Evolutionary conservation across 2,888 invertebrate species (phyloP), one percentile per base, ranked within the genome.

Genomic region (Andrena camellia): DNA sequence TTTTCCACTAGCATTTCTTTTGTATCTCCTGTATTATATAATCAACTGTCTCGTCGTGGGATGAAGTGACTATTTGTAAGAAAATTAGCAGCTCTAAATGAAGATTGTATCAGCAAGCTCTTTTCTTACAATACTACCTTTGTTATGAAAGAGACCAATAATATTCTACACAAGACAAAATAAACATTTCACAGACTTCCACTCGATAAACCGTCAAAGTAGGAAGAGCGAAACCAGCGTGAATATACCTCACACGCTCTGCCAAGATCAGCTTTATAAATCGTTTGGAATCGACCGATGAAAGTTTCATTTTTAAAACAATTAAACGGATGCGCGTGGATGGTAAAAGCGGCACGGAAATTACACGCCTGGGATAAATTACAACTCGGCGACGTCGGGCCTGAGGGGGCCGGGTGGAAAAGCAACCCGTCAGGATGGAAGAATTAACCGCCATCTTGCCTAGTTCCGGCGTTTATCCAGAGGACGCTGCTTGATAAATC

Each of bases 401-500:
- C 42, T 26, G 35, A 31, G 66, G 10, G 33, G 31, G n/a, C 20
- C 35, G 17, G 13, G 13, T 13, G 60, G 48, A 48, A 57, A 79
- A 69, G 50, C 57, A 33, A 8, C 17, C 26, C 23, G 20, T 23
- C n/a, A 10, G 8, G 67, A 66, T 59, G 20, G 66, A 17, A 42
- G 29, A 57, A 29, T 23, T 17, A 29, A 52, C n/a, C 42, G 20
- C 35, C 42, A 10, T 68, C 67, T 67, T 35, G 23, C 17, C 23
- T 26, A 8, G 23, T 54, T 23, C 33, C 64, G 42, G 42, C 10
- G 42, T 54, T 64, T 31, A 54, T 62, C 35, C 17, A 17, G 57
- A 54, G 42, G 42, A n/a, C 73, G 60, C 59, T 57, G 57, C 57
- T 26, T 64, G 69, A 83, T 83, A 83, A 74, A 83, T 83, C 74